Percentiles rank a stretch among this genome's conserved stretches.
phyloP scores from a whole-genome alignment of 2,113 vertebrate genomes.

The Zapornia atra region DNA sequence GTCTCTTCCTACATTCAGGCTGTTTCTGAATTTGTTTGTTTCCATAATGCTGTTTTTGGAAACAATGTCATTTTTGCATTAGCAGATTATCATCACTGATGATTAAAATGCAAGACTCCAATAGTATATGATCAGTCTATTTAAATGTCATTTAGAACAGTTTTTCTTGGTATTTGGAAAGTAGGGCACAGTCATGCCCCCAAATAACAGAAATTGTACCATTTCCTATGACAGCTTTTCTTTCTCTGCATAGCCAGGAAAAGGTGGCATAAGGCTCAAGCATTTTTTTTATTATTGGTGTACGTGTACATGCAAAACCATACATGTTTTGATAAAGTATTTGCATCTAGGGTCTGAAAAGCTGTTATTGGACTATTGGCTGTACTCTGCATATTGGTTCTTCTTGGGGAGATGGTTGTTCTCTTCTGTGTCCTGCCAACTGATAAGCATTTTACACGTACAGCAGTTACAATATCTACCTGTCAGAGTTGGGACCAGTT shows the following conservation, averaged over 20 bases:
- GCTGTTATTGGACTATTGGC: background rate
- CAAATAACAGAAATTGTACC: background rate
- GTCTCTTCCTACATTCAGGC: background rate
- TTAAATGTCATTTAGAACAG: background rate
- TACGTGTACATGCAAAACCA: background rate
- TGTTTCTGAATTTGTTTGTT: background rate
- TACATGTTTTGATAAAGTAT: background rate
- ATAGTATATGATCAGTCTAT: background rate
- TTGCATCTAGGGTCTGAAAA: background rate
- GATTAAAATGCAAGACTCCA: background rate
- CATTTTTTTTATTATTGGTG: background rate
- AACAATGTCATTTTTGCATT: background rate
- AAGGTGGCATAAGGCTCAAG: rapidly evolving
- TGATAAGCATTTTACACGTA: background rate
- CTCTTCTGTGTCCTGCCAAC: background rate
- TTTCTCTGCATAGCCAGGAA: background rate
- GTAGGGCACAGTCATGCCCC: background rate
- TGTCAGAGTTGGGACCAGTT: background rate
- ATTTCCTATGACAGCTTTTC: background rate
- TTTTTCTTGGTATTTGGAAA: background rate
- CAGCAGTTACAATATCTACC: background rate
- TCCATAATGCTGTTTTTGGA: background rate
- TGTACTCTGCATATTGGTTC: background rate
- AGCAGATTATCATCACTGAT: background rate
- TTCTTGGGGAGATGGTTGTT: background rate